Base-by-base conservation (phyloP, 2,888 invertebrate genomes). In the Carcina quercana region DNA sequence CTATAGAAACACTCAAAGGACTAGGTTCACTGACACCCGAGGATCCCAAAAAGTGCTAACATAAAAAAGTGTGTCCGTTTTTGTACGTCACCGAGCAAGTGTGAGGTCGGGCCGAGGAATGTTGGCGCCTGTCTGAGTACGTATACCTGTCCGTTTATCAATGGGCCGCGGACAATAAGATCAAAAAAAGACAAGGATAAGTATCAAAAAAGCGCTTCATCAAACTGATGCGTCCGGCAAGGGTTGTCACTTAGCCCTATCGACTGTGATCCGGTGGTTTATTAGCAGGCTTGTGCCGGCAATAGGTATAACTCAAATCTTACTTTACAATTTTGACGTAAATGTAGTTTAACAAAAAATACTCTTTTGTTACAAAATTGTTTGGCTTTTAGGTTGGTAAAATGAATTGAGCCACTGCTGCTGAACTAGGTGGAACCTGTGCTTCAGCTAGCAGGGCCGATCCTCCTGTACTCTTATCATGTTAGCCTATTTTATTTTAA, bases 91-190 rank as follows among this genome's bases (percentile, higher is more conserved):
- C 59, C 73, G 69, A 78, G 73, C 69, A 75, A 80, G 82, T 83
- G 83, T 83, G 83, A 82, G 82, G 83, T 82, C 83, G 83, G 61
- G 65, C 50, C 76, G 74, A 79, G 76, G 83, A 83, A 83, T 83
- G 83, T 82, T 83, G 83, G 83, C 83, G 83, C 83, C 83, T 71
- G 80, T 79, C 82, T 80, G 82, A 82, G 82, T 82, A 80, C 78
- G 73, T 78, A 79, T 83, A 82, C 82, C 82, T 82, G 83, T 83
- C 73, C 74, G 71, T 80, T 82, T 83, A 82, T 83, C 83, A 82
- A 83, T 83, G 83, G 78, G 62, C 75, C 71, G 62, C 59, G 71
- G 67, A 72, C 74, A 79, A 82, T 71, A 72, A 76, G 70, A 57
- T 38, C 54, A 73, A 71, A 72, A 75, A 65, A 51, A 42, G 64